phyloP scores from a whole-genome alignment of 2,888 invertebrate species.

The Rhingia campestris region DNA sequence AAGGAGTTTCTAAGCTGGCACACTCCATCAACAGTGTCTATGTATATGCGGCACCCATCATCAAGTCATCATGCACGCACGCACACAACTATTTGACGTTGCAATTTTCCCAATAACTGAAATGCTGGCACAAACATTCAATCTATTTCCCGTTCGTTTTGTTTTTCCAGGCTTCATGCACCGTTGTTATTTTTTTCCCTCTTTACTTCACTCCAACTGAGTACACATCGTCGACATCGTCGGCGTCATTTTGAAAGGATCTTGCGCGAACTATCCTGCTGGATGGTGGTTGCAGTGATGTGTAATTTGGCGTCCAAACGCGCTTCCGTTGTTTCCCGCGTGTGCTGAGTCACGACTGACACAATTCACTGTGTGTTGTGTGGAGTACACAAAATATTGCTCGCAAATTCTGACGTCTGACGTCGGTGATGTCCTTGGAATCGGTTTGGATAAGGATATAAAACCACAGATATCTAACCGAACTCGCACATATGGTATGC shows the following conservation, averaged over 20 bases:
- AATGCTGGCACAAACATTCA: conserved; percentile 61
- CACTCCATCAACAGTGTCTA: background rate
- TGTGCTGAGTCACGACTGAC: conserved; percentile 34
- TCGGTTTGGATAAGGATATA: conserved; percentile 42
- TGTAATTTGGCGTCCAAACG: conserved; percentile 62
- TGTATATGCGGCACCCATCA: background rate
- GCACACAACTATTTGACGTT: conserved; percentile 65
- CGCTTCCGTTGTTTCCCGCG: conserved; percentile 50
- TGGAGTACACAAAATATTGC: conserved; percentile 47
- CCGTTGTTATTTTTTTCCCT: background rate
- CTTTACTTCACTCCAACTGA: conserved; percentile 25
- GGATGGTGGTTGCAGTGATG: conserved; percentile 19
- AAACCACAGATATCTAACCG: conserved; percentile 64
- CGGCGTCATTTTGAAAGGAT: conserved; percentile 44
- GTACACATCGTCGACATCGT: conserved; percentile 29
- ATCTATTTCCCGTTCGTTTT: conserved; percentile 48
- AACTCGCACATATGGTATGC: conserved; percentile 29
- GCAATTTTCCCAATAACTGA: conserved; percentile 64
- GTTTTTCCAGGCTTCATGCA: background rate
- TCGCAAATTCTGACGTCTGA: conserved; percentile 46
- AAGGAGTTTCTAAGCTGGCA: background rate
- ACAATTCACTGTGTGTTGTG: conserved; percentile 44
- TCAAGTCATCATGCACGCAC: conserved; percentile 50
- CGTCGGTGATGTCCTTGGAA: conserved; percentile 68
- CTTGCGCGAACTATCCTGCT: conserved; percentile 4